Evolutionary conservation across 2,888 invertebrate species (phyloP), one percentile per base, ranked within the genome.

Genomic region (Amitus sp.): DNA sequence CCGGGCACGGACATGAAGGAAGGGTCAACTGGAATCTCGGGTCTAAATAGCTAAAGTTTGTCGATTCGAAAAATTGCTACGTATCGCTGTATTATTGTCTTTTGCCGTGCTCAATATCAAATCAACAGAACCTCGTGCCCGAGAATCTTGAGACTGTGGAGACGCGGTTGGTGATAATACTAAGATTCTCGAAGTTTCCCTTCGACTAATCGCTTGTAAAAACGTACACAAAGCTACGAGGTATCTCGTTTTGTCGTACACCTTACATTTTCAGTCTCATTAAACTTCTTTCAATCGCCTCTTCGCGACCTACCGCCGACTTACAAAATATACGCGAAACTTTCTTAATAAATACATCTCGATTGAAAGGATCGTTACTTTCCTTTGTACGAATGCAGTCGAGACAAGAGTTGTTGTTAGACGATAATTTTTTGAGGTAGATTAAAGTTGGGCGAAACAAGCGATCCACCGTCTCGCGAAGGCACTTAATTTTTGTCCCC

Each of bases 211-310:
- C 62, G 39, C 46, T 37, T 65, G 71, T 71, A 76, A 79, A 73
- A 75, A 74, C 69, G 75, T 75, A 76, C 73, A 77, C 75, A 74
- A 73, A 77, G 77, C 75, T 75, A 74, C 75, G 73, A 77, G 74
- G 69, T 72, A 74, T n/a, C 77, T 79, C 75, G 75, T 73, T 72
- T 77, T 76, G 74, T 78, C 78, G 76, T 77, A 77, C 72, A 71
- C 71, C 73, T 71, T 74, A 74, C 74, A 70, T 72, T 74, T 69
- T 78, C 77, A 78, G 79, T 80, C 79, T 79, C 80, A 78, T 78
- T 30, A 66, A 72, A 73, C 68, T 76, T 74, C 69, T 60, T 66
- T 64, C 65, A 67, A 65, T 69, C 58, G 46, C 50, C 60, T 66
- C 58, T 66, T 59, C n/a, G n/a, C n/a, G n/a, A n/a, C 51, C 51